Evolutionary conservation across 2,888 invertebrate species (phyloP).

Genomic region (Ormyrus nitidulus): DNA sequence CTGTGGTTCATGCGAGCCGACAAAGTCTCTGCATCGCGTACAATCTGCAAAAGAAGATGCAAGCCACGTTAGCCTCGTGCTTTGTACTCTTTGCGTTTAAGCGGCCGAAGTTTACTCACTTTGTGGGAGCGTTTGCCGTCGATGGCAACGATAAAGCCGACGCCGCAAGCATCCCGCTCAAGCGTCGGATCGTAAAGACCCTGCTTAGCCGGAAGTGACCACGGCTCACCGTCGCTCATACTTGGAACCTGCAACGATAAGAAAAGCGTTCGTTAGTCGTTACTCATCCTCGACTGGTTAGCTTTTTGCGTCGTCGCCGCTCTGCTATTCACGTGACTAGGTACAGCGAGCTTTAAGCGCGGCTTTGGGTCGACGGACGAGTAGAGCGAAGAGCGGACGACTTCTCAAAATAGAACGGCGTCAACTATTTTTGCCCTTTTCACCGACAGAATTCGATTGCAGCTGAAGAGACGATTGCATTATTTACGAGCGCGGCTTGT

Average conservation of each 20-base stretch:
- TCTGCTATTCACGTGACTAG: not conserved
- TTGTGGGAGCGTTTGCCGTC: constrained; percentile 96
- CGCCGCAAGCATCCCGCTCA: constrained; percentile 99
- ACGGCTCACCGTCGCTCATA: constrained; percentile 80
- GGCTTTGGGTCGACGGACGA: constrained; percentile 30
- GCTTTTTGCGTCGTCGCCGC: too few species aligned
- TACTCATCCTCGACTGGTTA: too few species aligned
- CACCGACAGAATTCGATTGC: too few species aligned
- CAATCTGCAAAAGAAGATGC: constrained; percentile 81
- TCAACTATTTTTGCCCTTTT: constrained; percentile 9
- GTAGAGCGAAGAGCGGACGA: too few species aligned
- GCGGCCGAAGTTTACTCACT: constrained; percentile 76
- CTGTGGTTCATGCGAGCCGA: constrained; percentile 99
- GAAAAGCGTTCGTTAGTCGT: not conserved
- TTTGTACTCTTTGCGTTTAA: too few species aligned
- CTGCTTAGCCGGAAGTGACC: constrained; percentile 90
- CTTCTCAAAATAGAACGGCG: constrained; percentile 44
- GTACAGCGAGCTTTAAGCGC: not conserved
- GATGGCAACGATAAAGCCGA: constrained; percentile 99
- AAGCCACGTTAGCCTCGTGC: too few species aligned
- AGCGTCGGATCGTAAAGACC: constrained; percentile 97
- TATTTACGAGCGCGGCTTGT: too few species aligned
- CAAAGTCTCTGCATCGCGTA: constrained; percentile 95
- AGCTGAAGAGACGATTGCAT: too few species aligned
- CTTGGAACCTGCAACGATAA: constrained; percentile 68